These are phyloP conservation scores for Auanema freiburgensis DNA, from an alignment of 2,888 invertebrate species.

Conservation along the genomic window DNA sequence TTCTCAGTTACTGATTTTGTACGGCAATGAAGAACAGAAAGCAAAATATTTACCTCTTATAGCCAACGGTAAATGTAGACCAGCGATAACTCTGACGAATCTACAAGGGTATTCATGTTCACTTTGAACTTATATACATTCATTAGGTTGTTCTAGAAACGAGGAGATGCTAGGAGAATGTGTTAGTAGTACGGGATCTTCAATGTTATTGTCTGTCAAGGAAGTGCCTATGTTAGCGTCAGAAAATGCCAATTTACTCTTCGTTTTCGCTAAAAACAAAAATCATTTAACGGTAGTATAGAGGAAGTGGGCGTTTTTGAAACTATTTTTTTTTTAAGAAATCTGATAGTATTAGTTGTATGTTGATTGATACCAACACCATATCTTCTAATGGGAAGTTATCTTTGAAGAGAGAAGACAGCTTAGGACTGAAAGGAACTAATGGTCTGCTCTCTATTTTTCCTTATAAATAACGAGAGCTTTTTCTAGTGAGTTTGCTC, in stretches of 20 bases:
- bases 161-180: slow-evolving; percentile 6
- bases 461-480: too few species aligned
- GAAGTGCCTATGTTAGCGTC: slow-evolving; percentile 42
- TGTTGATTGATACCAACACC: too few species aligned
- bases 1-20: slow-evolving; percentile 38
- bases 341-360: too few species aligned
- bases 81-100: slow-evolving; percentile 30
- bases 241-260: slow-evolving; percentile 52
- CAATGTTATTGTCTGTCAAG: slow-evolving; percentile 32
- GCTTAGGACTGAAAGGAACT: too few species aligned
- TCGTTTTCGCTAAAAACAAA: slow-evolving; percentile 49
- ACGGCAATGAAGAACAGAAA: slow-evolving; percentile 38
- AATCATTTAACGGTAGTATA: slow-evolving; percentile 10
- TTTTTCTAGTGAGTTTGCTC: too few species aligned
- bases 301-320: too few species aligned
- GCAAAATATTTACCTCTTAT: slow-evolving; percentile 33
- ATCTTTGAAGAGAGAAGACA: too few species aligned
- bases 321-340: too few species aligned
- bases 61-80: slow-evolving; percentile 33
- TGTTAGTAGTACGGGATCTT: slow-evolving; percentile 6
- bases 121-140: not conserved
- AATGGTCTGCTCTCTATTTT: too few species aligned
- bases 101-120: slow-evolving; percentile 3
- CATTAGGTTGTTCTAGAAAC: slow-evolving; percentile 1
- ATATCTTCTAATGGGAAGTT: too few species aligned